phyloP scores from a whole-genome alignment of 2,113 vertebrate species.

The Oncorhynchus mykiss region DNA sequence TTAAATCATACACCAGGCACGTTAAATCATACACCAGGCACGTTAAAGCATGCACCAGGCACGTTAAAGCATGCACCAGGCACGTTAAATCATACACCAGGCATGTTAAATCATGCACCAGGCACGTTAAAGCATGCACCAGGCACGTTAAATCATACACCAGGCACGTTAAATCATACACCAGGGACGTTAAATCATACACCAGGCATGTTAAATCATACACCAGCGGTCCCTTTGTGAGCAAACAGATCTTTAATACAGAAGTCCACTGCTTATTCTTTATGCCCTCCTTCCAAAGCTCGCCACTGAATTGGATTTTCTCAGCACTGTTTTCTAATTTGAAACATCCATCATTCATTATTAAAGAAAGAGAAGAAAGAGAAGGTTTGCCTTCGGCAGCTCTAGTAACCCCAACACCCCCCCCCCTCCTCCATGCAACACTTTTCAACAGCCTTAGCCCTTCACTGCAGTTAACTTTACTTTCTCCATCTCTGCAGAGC shows the following conservation, averaged over 20 bases:
- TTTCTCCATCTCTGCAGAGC: slow-evolving; percentile 4
- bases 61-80: no score
- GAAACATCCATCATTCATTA: slow-evolving; percentile 97
- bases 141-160: no score
- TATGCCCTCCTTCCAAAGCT: slow-evolving; percentile 71
- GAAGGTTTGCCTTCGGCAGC: slow-evolving; percentile 60
- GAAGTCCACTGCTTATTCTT: slow-evolving; percentile 53
- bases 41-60: no score
- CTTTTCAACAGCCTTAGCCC: slow-evolving; percentile 28
- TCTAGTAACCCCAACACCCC: slow-evolving; percentile 24
- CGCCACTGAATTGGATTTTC: slow-evolving; percentile 94
- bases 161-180: no score
- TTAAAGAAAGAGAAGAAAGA: slow-evolving; percentile 78
- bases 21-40: no score
- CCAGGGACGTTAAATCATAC: no score
- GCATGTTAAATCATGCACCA: no score
- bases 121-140: no score
- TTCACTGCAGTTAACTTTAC: slow-evolving; percentile 25
- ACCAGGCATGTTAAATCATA: no score
- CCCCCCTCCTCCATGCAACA: slow-evolving; percentile 46
- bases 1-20: no score
- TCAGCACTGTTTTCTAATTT: slow-evolving; percentile 88
- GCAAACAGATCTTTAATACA: slow-evolving; percentile 72
- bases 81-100: no score
- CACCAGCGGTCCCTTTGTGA: slow-evolving; percentile 65